Evolutionary conservation across 1,140 invertebrate species (phyloP), one percentile per base, ranked within the genome.

Genomic region (Dendrolimus kikuchii): DNA sequence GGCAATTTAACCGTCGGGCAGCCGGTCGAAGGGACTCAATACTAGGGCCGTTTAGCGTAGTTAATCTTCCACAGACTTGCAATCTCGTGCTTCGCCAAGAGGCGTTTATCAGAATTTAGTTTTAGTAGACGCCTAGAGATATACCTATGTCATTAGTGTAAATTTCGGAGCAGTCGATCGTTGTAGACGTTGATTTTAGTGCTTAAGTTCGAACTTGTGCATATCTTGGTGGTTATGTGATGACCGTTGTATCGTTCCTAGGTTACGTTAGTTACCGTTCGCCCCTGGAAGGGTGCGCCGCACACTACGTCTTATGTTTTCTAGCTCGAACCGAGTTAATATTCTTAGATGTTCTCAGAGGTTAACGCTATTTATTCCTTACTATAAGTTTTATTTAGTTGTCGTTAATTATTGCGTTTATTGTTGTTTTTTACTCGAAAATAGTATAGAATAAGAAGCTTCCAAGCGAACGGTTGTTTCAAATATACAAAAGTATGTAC

Each of bases 151-250:
- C 59, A 50, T 59, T 66, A 55, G 55, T 55, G 49, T 62, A 52
- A 53, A 48, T 50, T 42, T 57, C 54, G 59, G 59, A 55, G 51
- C 42, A 51, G 62, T 63, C 48, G 53, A 68, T 60, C 8, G 52
- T 51, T 60, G 59, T 72, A 52, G 58, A 59, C 46, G 59, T 69
- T 64, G 46, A 65, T 52, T 73, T 55, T 82, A 85, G 74, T 75
- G 62, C 56, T 70, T 81, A 81, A 78, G 74, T 76, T 74, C 59
- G 41, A 81, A 75, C 71, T 65, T 79, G 73, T 70, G 78, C 79
- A 86, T 83, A 86, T 86, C 82, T 59, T 73, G 71, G 68, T 77
- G 77, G 73, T 80, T 75, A 81, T 77, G 69, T 70, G 71, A 81
- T 77, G 64, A 68, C 60, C 60, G 58, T 70, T 63, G 64, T 67